phyloP scores from a whole-genome alignment of 2,797 vertebrate species.

The Rhabdophis nuchalis region DNA sequence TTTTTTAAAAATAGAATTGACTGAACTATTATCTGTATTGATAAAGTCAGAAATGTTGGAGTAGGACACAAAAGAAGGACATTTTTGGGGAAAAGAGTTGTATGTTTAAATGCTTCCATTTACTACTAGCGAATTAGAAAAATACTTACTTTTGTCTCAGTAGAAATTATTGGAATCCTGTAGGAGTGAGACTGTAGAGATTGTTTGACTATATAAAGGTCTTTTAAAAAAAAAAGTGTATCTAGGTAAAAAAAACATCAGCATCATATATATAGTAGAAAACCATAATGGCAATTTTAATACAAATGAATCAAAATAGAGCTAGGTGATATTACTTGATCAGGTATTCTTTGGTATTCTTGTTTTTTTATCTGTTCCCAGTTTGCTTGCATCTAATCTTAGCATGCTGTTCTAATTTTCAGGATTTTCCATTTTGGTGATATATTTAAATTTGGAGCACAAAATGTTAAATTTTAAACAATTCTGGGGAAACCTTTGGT shows the following conservation, averaged over 20 bases:
- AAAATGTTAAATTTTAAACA: background rate
- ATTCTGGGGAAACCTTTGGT: background rate
- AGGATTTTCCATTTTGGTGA: too few relatives aligned
- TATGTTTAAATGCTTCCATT: slow-evolving; percentile 4
- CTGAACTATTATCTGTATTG: background rate
- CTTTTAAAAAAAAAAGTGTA: slow-evolving; percentile 9
- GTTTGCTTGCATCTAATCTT: too few relatives aligned
- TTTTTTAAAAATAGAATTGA: background rate
- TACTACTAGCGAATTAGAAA: background rate
- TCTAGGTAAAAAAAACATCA: slow-evolving; percentile 15
- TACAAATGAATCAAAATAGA: slow-evolving; percentile 39
- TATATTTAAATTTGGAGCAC: background rate
- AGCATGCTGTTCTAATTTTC: too few relatives aligned
- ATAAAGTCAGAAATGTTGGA: background rate
- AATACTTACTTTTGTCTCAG: slow-evolving; percentile 20
- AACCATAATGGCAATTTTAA: slow-evolving; percentile 47
- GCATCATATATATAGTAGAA: slow-evolving; percentile 29
- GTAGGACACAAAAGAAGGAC: background rate
- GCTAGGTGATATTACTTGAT: too few relatives aligned
- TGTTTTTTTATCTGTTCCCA: too few relatives aligned
- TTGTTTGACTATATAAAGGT: slow-evolving; percentile 34
- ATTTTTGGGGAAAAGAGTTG: background rate
- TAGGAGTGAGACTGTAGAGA: slow-evolving; percentile 23
- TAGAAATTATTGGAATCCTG: slow-evolving; percentile 32
- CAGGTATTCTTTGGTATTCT: too few relatives aligned